Evolutionary conservation across 2,797 vertebrate species (phyloP).

Genomic region (Dallia pectoralis): DNA sequence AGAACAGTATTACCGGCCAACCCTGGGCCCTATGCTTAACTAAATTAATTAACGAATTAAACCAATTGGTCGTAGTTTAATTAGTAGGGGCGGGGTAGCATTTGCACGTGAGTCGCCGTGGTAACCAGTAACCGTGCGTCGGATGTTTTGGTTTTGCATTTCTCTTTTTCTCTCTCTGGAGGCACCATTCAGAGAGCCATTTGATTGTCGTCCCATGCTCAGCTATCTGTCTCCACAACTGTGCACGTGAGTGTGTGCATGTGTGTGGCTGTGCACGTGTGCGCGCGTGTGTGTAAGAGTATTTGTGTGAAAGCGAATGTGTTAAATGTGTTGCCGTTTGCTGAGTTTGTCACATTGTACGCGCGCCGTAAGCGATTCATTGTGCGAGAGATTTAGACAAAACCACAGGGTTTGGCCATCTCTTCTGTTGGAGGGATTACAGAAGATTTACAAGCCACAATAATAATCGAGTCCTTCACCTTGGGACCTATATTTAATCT

Average conservation of each 20-base stretch:
- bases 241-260: neutral
- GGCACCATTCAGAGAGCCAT: too few relatives aligned
- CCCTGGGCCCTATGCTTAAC: neutral
- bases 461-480: conserved; percentile 70
- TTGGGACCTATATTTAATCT: conserved; percentile 71
- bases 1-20: too few relatives aligned
- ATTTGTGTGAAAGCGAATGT: too few relatives aligned
- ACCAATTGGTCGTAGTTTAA: neutral
- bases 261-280: neutral
- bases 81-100: too few relatives aligned
- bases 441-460: conserved; percentile 69
- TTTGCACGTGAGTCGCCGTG: too few relatives aligned
- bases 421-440: conserved; percentile 65
- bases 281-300: neutral
- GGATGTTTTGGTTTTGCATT: too few relatives aligned
- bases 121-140: too few relatives aligned
- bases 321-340: too few relatives aligned
- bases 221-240: neutral
- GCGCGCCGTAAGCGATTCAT: neutral
- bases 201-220: too few relatives aligned
- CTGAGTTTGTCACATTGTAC: too few relatives aligned
- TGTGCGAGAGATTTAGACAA: conserved; percentile 23
- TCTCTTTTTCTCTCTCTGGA: too few relatives aligned
- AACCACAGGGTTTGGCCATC: conserved; percentile 49
- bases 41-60: neutral